phyloP scores from a whole-genome alignment of 2,113 vertebrate species.

The Phocoena phocoena region DNA sequence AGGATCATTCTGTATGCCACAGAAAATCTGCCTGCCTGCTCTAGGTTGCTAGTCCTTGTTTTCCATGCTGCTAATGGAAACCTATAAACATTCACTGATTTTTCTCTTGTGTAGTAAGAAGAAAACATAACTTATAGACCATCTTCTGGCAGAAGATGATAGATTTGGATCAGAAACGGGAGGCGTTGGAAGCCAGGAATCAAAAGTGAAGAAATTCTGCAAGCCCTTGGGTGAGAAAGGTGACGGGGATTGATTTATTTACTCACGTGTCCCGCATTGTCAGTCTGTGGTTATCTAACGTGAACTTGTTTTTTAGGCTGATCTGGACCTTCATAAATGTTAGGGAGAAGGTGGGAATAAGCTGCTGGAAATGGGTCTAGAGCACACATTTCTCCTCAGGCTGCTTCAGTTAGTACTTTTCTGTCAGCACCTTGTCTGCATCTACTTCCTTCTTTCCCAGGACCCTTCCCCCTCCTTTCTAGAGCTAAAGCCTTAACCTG shows the following conservation, averaged over 20 bases:
- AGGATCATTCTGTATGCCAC: neutral
- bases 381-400: neutral
- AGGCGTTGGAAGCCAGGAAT: slow-evolving; percentile 71
- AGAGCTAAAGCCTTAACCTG: neutral
- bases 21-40: neutral
- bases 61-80: neutral
- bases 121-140: slow-evolving; percentile 73
- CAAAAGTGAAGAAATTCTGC: slow-evolving; percentile 74
- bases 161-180: slow-evolving; percentile 79
- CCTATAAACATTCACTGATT: slow-evolving; percentile 27
- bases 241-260: neutral
- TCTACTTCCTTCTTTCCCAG: neutral
- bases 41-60: neutral
- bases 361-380: neutral
- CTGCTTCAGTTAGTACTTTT: neutral
- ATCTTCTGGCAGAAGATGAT: slow-evolving; percentile 73
- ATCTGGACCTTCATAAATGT: neutral
- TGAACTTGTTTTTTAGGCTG: neutral
- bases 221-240: slow-evolving; percentile 66
- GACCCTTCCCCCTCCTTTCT: neutral
- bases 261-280: neutral
- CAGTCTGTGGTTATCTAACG: neutral
- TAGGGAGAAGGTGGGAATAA: neutral
- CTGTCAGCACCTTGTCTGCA: neutral
- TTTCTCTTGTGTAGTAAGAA: slow-evolving; percentile 77